Evolutionary conservation across 1,140 invertebrate species (phyloP).

Genomic region (Drosophila ogumai): DNA sequence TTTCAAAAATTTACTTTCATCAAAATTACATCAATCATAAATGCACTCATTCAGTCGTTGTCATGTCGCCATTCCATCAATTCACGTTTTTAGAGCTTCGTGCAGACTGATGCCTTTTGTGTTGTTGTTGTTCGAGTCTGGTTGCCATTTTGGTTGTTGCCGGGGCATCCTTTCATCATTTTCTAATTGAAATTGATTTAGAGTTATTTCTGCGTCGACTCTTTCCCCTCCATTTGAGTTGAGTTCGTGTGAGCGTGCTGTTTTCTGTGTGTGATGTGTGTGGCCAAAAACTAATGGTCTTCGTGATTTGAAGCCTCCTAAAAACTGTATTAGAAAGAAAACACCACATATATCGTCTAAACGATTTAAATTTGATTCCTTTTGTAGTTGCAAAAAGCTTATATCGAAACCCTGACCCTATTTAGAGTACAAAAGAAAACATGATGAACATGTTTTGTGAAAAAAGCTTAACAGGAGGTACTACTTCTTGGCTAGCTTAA

Average conservation of each 20-base stretch:
- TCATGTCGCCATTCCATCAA: slow-evolving; percentile 64
- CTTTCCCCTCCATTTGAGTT: slow-evolving; percentile 16
- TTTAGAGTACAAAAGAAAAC: background rate
- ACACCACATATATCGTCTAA: background rate
- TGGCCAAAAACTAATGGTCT: slow-evolving; percentile 31
- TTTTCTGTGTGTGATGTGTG: slow-evolving; percentile 17
- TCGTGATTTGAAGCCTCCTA: slow-evolving; percentile 13
- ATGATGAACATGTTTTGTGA: background rate
- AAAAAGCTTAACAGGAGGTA: background rate
- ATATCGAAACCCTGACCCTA: background rate
- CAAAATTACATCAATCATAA: slow-evolving; percentile 82
- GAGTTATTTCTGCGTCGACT: slow-evolving; percentile 57
- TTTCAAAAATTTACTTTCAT: slow-evolving; percentile 68
- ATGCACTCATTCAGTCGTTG: slow-evolving; percentile 71
- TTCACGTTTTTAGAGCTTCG: slow-evolving; percentile 71
- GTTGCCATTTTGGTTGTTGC: slow-evolving; percentile 27
- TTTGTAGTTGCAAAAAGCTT: background rate
- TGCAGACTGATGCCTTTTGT: slow-evolving; percentile 19
- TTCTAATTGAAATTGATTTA: slow-evolving; percentile 82
- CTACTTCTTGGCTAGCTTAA: slow-evolving; percentile 1
- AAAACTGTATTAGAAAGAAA: background rate
- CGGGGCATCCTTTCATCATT: slow-evolving; percentile 68
- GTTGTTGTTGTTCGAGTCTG: slow-evolving; percentile 18
- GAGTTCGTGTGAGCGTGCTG: slow-evolving; percentile 20
- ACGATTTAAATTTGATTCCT: background rate